Evolutionary conservation across 2,113 vertebrate genomes (phyloP), one percentile per base, ranked within the genome.

Genomic region (Eurypyga helias): DNA sequence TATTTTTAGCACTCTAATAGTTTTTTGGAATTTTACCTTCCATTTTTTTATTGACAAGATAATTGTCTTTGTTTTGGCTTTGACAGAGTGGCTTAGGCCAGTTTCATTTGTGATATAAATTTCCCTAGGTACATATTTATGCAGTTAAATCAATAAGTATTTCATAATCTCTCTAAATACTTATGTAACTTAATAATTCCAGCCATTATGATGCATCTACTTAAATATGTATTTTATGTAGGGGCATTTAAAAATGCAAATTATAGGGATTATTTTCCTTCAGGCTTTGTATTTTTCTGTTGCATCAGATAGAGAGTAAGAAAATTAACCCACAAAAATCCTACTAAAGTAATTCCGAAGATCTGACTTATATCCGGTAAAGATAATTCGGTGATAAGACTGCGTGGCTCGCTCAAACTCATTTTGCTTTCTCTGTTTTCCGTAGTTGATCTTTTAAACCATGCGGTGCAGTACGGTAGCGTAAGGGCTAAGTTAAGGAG

Each of bases 121-220:
- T 95, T 93, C 96, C 92, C 95, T 87, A 77, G 92, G 75, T 93
- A 76, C 72, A 36, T 91, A 93, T 96, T 93, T 91, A 95, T 95
- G 85, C 65, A 72, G 83, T 96, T 96, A 96, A 95, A 96, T 96
- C 92, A 95, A 95, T 96, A 97, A 96, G 72, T 93, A 82, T 96
- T 97, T 95, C 45, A 94, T 96, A 96, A 97, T 92, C 89, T 96
- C 92, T 93, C 94, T 97, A 96, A 97, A 97, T 93, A 93, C 93
- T 95, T 96, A 85, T 70, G 94, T 97, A 96, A 93, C 93, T 97
- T 97, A 95, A 89, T 96, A 95, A 91, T 91, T 95, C 77, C 46
- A 48, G 24, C 76, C 57, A 92, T 96, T 96, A 96, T 84, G 91
- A 94, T 83, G 83, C n/a, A 81, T 89, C 89, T 83, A 36, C 93